Conservation (phyloP, 2,888 invertebrate genomes). For the Notodonta dromedarius region DNA sequence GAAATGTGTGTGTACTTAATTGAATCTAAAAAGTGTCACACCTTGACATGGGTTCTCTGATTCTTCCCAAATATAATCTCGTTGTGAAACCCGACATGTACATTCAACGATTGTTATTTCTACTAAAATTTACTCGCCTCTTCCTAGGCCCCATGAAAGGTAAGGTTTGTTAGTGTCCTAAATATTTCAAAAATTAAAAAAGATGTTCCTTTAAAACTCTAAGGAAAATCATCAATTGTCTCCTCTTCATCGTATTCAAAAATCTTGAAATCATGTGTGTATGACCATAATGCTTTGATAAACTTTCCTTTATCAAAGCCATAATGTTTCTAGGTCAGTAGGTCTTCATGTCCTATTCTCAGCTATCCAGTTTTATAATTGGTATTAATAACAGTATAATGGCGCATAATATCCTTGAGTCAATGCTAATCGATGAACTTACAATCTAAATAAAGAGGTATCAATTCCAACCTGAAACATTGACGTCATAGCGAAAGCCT, state of each 20-base stretch:
- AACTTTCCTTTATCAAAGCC: too few relatives aligned
- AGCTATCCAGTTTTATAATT: background rate
- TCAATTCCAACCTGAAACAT: slow-evolving; percentile 24
- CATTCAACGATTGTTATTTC: background rate
- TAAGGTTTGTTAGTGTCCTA: too few relatives aligned
- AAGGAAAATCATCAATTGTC: too few relatives aligned
- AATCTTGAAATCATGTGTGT: too few relatives aligned
- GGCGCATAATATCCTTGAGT: slow-evolving; percentile 2
- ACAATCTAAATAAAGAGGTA: slow-evolving; percentile 22
- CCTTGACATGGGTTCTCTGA: slow-evolving; percentile 27
- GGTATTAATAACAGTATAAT: background rate
- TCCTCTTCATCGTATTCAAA: too few relatives aligned
- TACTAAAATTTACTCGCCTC: too few relatives aligned
- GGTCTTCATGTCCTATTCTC: background rate
- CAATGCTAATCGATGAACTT: slow-evolving; percentile 9
- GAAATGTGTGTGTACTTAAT: slow-evolving; percentile 8
- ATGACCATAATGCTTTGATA: too few relatives aligned
- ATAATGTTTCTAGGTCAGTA: background rate
- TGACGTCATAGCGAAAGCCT: slow-evolving; percentile 45
- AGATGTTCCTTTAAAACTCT: too few relatives aligned
- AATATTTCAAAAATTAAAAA: too few relatives aligned
- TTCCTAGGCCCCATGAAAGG: too few relatives aligned
- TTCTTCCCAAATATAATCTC: slow-evolving; percentile 16
- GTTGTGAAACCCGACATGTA: background rate
- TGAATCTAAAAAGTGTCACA: slow-evolving; percentile 18